Base-by-base conservation (phyloP, 2,113 vertebrate genomes). In the Urocynchramus pylzowi region DNA sequence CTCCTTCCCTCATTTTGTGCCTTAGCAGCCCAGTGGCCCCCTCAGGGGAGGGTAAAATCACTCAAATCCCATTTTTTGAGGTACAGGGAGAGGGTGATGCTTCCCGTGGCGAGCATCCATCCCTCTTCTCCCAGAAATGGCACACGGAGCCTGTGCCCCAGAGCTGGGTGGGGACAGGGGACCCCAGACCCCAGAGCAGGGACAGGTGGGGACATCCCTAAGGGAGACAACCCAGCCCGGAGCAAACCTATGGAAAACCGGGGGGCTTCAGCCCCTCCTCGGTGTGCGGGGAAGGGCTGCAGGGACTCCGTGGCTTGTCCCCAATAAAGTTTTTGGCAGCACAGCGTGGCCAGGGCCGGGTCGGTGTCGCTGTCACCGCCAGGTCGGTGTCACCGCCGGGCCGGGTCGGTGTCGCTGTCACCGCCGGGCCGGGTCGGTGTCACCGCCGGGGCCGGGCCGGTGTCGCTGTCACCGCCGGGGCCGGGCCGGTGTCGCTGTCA, bases 51-150 rank as follows among this genome's bases (percentile, higher is more conserved):
- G 44, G 21, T 6, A 33, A 63, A 73, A 56, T 5, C 23, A 2
- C 20, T 54, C 8, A 6, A 56, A 39, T 61, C 17, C 49, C 17
- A 0, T 11, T 56, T 74, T 52, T n/a, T 10, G 53, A 27, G 16
- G 27, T 7, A 6, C 3, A 2, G 7, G 37, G 14, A 57, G 11
- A 14, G 8, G 33, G 6, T 1, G 60, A 11, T 1, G 3, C 17
- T 30, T 18, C 47, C 77, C 8, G 0, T 21, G 18, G 23, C 0
- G 2, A 84, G 68, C 63, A 45, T 4, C n/a, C 6, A 20, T 21
- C 28, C 35, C 1, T 1, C 10, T 27, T 28, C 4, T 12, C 49
- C 15, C 22, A 5, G 14, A 12, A 39, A 24, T 0, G 7, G 4
- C 5, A 7, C 64, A 12, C 49, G 50, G 4, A 6, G 6, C 39